Evolutionary conservation across 2,113 vertebrate species (phyloP), one percentile per base, ranked within the genome.

Genomic region (Columba janthina): DNA sequence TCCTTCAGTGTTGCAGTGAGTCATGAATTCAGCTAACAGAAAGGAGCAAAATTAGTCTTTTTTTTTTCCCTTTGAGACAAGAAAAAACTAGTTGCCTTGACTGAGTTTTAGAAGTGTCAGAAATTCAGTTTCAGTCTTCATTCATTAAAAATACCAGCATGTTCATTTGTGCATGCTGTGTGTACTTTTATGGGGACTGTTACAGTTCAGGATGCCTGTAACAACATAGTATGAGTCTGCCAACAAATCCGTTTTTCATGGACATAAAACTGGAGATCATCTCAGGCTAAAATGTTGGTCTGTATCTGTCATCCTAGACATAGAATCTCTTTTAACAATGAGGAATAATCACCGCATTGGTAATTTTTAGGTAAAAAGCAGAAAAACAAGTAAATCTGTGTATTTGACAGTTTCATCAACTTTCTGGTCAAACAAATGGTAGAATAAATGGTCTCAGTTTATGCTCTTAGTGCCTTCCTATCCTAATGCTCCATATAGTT

Each of bases 21-120:
- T 71, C 32, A 93, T 95, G 93, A 90, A 93, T 97, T 92, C 90
- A 85, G 90, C 51, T 67, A 94, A 16, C 34, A 48, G 38, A 87
- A 58, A 51, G 62, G 13, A 67, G 69, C 20, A 92, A 97, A 92
- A 88, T 93, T 70, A 93, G 87, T 85, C 21, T 78, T 69, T 62
- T 92, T 40, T 36, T 44, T 44, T 17, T 76, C 51, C 44, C 57
- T 67, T 57, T 71, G 31, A 93, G 73, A 95, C 65, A 75, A 88
- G 53, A 51, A 85, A 61, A 85, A 65, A 17, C 24, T 58, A 90
- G 70, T 85, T 96, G 60, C 44, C 70, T 72, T 87, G 60, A 92
- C 56, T 78, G 77, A 53, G 51, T 34, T 75, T 87, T 65, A 78
- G 48, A 96, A 90, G 89, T 31, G 21, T 32, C 40, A 92, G 48